Evolutionary conservation across 2,888 invertebrate genomes (phyloP).

Genomic region (Agriotes lineatus): DNA sequence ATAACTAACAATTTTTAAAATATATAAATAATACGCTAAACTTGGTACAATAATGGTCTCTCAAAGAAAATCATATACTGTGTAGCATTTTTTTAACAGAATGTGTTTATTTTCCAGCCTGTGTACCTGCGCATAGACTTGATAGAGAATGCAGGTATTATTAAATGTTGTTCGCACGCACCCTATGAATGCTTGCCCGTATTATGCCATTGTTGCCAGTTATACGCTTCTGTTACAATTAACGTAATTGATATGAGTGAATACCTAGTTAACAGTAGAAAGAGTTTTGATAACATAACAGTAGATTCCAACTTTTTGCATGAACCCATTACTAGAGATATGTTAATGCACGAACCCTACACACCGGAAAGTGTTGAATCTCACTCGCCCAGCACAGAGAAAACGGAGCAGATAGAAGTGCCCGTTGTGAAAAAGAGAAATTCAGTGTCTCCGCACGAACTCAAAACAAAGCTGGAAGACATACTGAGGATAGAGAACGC

Average conservation of each 20-base stretch:
- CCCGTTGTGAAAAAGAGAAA: constrained; percentile 48
- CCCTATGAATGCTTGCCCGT: constrained; percentile 67
- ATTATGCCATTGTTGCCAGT: constrained; percentile 66
- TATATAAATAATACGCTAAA: no score
- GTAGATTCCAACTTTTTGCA: constrained; percentile 68
- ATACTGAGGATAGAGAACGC: constrained; percentile 58
- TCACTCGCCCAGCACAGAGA: constrained; percentile 75
- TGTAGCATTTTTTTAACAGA: neutral
- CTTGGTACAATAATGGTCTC: neutral
- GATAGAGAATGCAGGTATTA: constrained; percentile 82
- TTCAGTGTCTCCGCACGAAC: constrained; percentile 73
- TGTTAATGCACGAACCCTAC: constrained; percentile 75
- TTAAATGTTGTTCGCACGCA: constrained; percentile 71
- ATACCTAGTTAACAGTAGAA: constrained; percentile 54
- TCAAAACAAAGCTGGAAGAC: constrained; percentile 73
- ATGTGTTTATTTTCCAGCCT: constrained; percentile 73
- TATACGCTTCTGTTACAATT: constrained; percentile 64
- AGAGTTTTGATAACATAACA: constrained; percentile 56
- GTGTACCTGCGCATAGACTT: constrained; percentile 82
- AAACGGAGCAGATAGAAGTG: constrained; percentile 59
- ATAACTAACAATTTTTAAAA: no score
- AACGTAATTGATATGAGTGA: constrained; percentile 64
- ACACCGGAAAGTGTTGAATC: constrained; percentile 88
- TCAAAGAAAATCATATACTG: constrained; percentile 16
- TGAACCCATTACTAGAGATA: constrained; percentile 67